A percentile compares a stretch with the other conserved stretches of the same genome.
Evolutionary conservation across 2,888 invertebrate species (phyloP).

Genomic region (Acholoe squamosa): DNA sequence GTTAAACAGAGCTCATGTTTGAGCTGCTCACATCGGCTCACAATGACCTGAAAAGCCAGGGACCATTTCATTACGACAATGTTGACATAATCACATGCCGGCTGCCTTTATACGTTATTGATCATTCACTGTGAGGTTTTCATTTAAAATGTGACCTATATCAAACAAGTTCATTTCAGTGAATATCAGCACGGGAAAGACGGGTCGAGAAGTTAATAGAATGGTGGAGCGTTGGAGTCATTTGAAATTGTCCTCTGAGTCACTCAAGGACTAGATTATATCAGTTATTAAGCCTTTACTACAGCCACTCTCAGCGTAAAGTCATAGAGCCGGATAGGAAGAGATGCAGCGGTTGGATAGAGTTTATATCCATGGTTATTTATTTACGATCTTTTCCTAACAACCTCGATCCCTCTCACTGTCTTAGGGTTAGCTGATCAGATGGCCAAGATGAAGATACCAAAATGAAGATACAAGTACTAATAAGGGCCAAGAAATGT

Average conservation of each 20-base stretch:
- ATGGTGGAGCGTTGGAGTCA: background rate
- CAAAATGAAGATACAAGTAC: too few species aligned
- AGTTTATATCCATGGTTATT: too few species aligned
- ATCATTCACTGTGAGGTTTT: background rate
- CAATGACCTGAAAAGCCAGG: slow-evolving; percentile 9
- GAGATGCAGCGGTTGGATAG: too few species aligned
- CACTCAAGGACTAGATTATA: background rate
- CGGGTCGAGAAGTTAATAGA: slow-evolving; percentile 20
- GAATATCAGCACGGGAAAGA: background rate
- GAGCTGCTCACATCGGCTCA: background rate
- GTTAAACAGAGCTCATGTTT: background rate
- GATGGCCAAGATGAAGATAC: too few species aligned
- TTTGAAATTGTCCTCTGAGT: slow-evolving; percentile 27
- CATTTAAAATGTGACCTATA: slow-evolving; percentile 19
- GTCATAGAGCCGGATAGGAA: background rate
- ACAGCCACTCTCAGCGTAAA: background rate
- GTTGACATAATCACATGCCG: slow-evolving; percentile 27
- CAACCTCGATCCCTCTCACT: too few species aligned
- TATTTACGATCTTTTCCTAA: too few species aligned
- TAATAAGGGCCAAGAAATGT: too few species aligned
- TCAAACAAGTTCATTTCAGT: slow-evolving; percentile 13
- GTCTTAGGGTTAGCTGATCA: too few species aligned
- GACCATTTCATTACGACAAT: slow-evolving; percentile 2
- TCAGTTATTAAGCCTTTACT: slow-evolving; percentile 27
- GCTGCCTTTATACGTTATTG: background rate